Conservation (phyloP, 2,113 vertebrate species). For the Ictalurus punctatus region DNA sequence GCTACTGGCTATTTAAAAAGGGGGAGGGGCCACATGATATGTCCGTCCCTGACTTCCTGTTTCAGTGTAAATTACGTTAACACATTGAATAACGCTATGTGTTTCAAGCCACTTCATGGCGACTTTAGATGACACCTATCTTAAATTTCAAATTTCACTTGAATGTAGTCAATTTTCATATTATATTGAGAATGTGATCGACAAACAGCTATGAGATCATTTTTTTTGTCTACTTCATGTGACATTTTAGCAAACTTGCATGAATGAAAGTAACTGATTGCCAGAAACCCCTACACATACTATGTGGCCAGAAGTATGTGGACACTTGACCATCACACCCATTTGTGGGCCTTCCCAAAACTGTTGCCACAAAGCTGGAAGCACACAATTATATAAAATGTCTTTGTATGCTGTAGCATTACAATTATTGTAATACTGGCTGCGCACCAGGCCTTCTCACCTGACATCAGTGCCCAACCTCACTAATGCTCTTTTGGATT, state of each 20-base stretch:
- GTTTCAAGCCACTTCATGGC: no score
- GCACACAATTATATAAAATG: neutral
- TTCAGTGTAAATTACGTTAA: no score
- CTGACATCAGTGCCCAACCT: neutral
- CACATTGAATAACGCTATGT: no score
- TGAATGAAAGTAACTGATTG: neutral
- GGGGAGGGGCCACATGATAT: no score
- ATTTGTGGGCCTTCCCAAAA: neutral
- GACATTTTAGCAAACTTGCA: neutral
- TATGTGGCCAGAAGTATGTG: neutral
- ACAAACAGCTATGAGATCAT: neutral
- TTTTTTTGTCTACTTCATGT: neutral
- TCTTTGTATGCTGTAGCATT: neutral
- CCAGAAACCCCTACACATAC: neutral
- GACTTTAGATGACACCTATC: neutral
- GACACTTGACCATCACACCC: neutral
- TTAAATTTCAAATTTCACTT: neutral
- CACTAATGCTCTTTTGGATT: neutral
- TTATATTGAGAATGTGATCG: neutral
- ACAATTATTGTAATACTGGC: neutral
- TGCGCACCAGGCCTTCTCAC: neutral
- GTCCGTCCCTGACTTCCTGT: no score
- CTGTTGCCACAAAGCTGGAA: neutral
- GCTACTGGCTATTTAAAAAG: no score
- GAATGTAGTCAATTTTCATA: neutral